Conservation (phyloP, 2,113 vertebrate species). For the Crypturellus undulatus region DNA sequence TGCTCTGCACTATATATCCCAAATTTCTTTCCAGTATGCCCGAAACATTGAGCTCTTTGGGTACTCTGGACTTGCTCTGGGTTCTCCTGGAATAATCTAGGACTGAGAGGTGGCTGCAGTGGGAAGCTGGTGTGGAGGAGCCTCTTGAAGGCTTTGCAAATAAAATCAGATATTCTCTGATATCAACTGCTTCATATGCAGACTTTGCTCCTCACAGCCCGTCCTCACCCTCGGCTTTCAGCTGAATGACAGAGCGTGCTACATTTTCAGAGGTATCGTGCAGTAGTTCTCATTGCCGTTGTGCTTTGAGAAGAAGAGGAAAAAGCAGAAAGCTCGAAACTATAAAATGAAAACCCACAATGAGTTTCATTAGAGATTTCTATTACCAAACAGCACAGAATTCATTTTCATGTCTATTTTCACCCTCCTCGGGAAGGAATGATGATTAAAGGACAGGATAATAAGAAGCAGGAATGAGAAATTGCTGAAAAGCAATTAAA, state of each 20-base stretch:
- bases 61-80: background rate
- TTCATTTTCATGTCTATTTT: slow-evolving; percentile 52
- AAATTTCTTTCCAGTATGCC: background rate
- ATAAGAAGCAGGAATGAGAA: slow-evolving; percentile 24
- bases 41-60: background rate
- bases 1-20: background rate
- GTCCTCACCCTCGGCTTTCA: background rate
- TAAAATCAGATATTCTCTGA: background rate
- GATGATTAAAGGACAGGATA: slow-evolving; percentile 52
- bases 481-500: slow-evolving; percentile 26
- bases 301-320: background rate
- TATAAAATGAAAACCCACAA: background rate
- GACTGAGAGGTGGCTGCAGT: background rate
- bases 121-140: background rate
- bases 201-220: background rate
- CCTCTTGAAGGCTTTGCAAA: background rate
- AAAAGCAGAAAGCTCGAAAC: background rate
- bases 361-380: background rate
- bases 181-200: background rate
- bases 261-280: background rate
- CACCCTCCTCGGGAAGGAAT: slow-evolving; percentile 8
- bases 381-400: slow-evolving; percentile 2
- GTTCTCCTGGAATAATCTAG: background rate
- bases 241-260: fast-evolving
- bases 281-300: background rate